Conservation (phyloP, 2,113 vertebrate genomes). For the Ornithorhynchus anatinus region DNA sequence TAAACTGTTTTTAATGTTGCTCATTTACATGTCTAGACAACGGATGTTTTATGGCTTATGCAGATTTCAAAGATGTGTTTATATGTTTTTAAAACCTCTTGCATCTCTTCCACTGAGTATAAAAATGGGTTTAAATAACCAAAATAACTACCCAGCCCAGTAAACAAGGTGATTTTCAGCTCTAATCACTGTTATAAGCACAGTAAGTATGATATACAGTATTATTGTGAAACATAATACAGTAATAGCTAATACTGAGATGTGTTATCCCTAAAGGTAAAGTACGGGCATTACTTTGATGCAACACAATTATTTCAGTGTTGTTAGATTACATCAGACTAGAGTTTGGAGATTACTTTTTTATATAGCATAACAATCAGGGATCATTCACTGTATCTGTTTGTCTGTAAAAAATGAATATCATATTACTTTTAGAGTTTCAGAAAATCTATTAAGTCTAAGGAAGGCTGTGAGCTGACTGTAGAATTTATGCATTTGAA, state of each 20-base stretch:
- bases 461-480: background rate
- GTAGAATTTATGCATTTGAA: background rate
- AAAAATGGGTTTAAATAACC: constrained; percentile 17
- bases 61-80: constrained; percentile 17
- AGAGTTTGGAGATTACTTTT: constrained; percentile 27
- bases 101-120: background rate
- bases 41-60: background rate
- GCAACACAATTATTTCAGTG: constrained; percentile 27
- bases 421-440: constrained; percentile 31
- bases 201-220: constrained; percentile 3
- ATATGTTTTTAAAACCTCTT: constrained; percentile 1
- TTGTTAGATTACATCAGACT: constrained; percentile 22
- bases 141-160: background rate
- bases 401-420: constrained; percentile 28
- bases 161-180: constrained; percentile 21
- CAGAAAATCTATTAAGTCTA: constrained; percentile 11
- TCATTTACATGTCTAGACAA: background rate
- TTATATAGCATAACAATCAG: constrained; percentile 28
- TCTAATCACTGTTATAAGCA: constrained; percentile 6
- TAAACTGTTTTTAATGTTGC: too few relatives aligned
- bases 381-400: constrained; percentile 10
- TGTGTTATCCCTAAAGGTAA: constrained; percentile 19
- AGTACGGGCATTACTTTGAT: constrained; percentile 40
- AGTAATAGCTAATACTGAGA: constrained; percentile 42
- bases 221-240: constrained; percentile 22